A percentile compares a stretch with the other conserved stretches of the same genome.
These are phyloP conservation scores for Struthio camelus DNA, from an alignment of 2,113 vertebrate genomes.

Conservation along the genomic window DNA sequence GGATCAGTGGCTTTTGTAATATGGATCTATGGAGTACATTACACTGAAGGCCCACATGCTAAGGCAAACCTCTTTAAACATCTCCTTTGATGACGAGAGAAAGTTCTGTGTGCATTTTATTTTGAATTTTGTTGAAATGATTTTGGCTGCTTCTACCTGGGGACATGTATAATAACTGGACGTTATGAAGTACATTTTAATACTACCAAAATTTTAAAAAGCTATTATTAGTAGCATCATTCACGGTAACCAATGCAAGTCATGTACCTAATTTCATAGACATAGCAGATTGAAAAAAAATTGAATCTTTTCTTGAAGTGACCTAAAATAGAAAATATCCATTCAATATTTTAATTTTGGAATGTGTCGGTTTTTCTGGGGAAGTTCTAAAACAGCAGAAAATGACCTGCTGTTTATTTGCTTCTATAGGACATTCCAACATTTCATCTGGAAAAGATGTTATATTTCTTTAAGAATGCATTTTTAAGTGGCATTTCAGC, in stretches of 20 bases:
- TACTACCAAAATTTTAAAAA: neutral
- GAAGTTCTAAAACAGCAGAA: neutral
- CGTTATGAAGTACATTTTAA: neutral
- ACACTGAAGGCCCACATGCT: neutral
- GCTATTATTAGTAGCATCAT: neutral
- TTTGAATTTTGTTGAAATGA: neutral
- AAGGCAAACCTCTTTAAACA: neutral
- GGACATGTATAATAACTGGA: neutral
- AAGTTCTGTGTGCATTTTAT: neutral
- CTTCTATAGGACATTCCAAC: neutral
- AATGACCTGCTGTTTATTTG: slow-evolving; percentile 31
- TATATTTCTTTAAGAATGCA: neutral
- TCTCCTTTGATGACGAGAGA: neutral
- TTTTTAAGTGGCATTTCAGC: neutral
- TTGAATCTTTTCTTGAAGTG: neutral
- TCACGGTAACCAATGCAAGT: neutral
- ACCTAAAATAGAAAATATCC: neutral
- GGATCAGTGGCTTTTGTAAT: neutral
- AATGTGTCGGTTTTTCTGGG: neutral
- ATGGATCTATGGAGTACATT: neutral
- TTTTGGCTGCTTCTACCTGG: neutral
- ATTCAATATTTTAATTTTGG: neutral
- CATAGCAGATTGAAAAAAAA: neutral
- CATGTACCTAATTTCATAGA: neutral
- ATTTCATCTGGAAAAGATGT: neutral